phyloP scores from a whole-genome alignment of 2,888 invertebrate species.

The Arrhopalites spinosus region DNA sequence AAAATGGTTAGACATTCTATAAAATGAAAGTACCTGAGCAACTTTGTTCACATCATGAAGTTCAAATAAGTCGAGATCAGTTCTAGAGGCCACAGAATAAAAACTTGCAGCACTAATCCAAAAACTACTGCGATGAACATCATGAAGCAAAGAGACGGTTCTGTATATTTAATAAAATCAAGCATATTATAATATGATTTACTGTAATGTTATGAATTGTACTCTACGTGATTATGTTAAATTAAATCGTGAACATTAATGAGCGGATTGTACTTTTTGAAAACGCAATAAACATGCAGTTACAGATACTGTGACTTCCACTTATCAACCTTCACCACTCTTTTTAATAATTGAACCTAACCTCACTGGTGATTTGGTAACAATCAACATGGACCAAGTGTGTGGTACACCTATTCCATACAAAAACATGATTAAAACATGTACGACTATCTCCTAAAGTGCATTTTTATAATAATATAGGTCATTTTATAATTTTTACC shows the following conservation, averaged over 20 bases:
- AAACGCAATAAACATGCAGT: background rate
- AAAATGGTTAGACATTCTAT: background rate
- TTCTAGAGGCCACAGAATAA: constrained; percentile 30
- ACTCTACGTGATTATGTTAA: too few relatives aligned
- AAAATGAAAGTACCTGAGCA: constrained; percentile 39
- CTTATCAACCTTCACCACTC: background rate
- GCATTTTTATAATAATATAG: too few relatives aligned
- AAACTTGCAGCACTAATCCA: constrained; percentile 34
- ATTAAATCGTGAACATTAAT: background rate
- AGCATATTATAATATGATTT: too few relatives aligned
- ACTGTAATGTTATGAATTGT: too few relatives aligned
- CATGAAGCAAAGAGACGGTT: constrained; percentile 38
- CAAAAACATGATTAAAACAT: too few relatives aligned
- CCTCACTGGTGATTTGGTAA: constrained; percentile 29
- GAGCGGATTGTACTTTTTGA: background rate
- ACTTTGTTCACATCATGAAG: constrained; percentile 48
- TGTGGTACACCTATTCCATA: too few relatives aligned
- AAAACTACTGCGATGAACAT: constrained; percentile 34
- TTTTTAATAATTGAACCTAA: background rate
- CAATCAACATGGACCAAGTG: constrained; percentile 35
- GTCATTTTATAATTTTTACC: constrained; percentile 11
- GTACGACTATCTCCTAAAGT: too few relatives aligned
- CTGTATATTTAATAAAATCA: too few relatives aligned
- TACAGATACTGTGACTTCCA: background rate
- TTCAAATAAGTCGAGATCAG: constrained; percentile 38